Conservation (phyloP, 2,113 vertebrate species). For the Tychaedon coryphoeus region DNA sequence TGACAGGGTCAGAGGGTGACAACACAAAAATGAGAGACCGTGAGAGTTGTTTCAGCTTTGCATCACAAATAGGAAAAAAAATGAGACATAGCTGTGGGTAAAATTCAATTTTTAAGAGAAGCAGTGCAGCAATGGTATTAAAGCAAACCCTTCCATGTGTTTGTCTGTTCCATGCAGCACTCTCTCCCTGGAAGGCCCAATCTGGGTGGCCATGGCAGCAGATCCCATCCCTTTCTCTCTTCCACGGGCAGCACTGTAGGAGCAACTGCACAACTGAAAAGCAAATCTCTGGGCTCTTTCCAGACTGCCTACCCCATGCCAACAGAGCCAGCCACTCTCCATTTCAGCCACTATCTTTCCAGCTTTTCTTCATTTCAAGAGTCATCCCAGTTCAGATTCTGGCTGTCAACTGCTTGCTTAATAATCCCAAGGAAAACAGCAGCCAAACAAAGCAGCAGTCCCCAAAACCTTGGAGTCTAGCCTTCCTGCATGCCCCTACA, state of each 20-base stretch:
- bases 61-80: background rate
- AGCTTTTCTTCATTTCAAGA: background rate
- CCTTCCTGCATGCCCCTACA: fast-evolving
- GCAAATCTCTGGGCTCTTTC: background rate
- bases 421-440: background rate
- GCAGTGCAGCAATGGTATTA: too few species aligned
- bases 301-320: background rate
- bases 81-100: background rate
- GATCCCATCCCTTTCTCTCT: background rate
- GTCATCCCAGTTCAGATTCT: background rate
- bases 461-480: background rate
- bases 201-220: fast-evolving
- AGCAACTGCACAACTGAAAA: fast-evolving
- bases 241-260: too few species aligned
- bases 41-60: background rate
- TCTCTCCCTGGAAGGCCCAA: fast-evolving
- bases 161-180: background rate
- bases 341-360: background rate
- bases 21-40: background rate
- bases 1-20: background rate
- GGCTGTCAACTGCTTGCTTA: background rate
- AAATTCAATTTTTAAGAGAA: background rate
- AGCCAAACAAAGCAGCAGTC: background rate
- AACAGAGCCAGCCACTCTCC: background rate
- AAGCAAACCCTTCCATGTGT: background rate